A percentile compares a stretch with the other conserved stretches of the same genome.
Evolutionary conservation across 2,888 invertebrate species (phyloP).

Genomic region (Trachelus stipa): DNA sequence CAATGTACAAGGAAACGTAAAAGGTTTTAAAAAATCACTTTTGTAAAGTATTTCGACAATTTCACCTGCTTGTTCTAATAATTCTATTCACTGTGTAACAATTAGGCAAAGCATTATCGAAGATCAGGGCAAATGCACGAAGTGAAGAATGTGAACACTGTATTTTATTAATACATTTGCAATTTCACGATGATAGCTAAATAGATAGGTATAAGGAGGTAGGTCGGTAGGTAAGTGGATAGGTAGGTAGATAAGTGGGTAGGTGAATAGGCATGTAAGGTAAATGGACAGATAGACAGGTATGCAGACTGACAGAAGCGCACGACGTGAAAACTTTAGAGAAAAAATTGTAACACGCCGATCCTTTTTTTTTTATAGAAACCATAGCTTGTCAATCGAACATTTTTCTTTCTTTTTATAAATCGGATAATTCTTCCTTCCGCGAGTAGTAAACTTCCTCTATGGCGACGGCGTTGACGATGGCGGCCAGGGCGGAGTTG

Average conservation of each 20-base stretch:
- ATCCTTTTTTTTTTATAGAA: slow-evolving; percentile 13
- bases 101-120: slow-evolving; percentile 5
- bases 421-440: background rate
- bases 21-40: background rate
- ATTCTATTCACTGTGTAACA: background rate
- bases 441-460: background rate
- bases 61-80: background rate
- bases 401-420: background rate
- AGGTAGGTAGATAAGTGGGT: background rate
- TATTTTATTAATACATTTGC: slow-evolving; percentile 55
- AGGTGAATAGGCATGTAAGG: no score
- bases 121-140: slow-evolving; percentile 47
- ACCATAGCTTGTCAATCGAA: slow-evolving; percentile 3
- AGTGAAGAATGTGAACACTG: slow-evolving; percentile 54
- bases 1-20: background rate
- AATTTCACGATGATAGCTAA: slow-evolving; percentile 1
- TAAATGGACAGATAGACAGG: background rate
- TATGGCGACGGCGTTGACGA: background rate
- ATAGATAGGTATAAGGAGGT: background rate
- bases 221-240: background rate
- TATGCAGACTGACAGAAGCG: background rate
- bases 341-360: background rate
- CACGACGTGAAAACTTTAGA: background rate
- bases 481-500: background rate
- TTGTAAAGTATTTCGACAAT: background rate